A percentile compares a stretch with the other conserved stretches of the same genome.
phyloP scores from a whole-genome alignment of 2,797 vertebrate species.

The Melanotaenia boesemani region DNA sequence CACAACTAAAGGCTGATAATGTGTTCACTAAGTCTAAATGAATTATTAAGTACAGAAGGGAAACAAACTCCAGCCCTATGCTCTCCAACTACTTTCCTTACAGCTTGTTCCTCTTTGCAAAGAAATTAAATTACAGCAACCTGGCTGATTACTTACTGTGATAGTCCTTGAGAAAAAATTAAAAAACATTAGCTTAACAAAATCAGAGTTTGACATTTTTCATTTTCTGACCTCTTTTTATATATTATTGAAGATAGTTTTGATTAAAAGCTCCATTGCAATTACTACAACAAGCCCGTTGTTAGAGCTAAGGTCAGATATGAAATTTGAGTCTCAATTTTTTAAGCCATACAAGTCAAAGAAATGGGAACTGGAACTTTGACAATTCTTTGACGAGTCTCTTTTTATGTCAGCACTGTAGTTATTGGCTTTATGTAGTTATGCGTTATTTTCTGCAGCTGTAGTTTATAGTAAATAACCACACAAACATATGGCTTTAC shows the following conservation, averaged over 20 bases:
- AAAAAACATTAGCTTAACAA: not conserved
- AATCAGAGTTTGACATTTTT: not conserved
- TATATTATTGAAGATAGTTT: not conserved
- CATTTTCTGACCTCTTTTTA: not conserved
- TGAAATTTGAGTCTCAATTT: no score
- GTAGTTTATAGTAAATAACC: not conserved
- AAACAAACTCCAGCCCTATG: not conserved
- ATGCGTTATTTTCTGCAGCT: conserved; percentile 1
- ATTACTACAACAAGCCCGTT: not conserved
- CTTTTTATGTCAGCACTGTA: not conserved
- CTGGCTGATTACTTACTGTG: no score
- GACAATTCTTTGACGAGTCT: not conserved
- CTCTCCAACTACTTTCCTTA: not conserved
- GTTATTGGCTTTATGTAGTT: not conserved
- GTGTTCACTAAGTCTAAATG: not conserved
- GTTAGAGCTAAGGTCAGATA: not conserved
- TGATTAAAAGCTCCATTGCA: not conserved
- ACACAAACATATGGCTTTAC: conserved; percentile 18
- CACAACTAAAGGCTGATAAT: not conserved
- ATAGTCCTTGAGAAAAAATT: not conserved
- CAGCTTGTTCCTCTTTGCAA: not conserved
- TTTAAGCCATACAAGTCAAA: not conserved
- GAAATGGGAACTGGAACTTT: not conserved
- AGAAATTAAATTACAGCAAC: not conserved
- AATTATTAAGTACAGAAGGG: not conserved